A percentile compares a stretch with the other conserved stretches of the same genome.
These are phyloP conservation scores for Engraulis encrasicolus DNA, from an alignment of 2,113 vertebrate species.

Conservation along the genomic window DNA sequence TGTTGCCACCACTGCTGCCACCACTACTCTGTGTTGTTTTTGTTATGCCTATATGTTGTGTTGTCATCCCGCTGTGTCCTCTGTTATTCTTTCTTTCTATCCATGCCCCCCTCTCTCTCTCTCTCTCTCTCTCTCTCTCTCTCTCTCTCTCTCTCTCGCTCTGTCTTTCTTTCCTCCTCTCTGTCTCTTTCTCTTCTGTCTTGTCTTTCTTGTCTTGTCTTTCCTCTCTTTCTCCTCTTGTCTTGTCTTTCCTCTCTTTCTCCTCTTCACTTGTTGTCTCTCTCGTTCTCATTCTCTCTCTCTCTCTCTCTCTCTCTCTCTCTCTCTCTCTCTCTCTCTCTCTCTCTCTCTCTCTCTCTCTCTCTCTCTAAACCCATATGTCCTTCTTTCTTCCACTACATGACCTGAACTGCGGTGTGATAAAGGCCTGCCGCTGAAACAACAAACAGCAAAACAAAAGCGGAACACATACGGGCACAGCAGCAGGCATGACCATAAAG, in stretches of 20 bases:
- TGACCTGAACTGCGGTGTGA: slow-evolving; percentile 12
- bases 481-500: neutral
- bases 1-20: too few species aligned
- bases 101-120: neutral
- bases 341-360: neutral
- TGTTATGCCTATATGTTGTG: too few species aligned
- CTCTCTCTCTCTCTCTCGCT: neutral
- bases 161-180: too few species aligned
- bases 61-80: too few species aligned
- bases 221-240: too few species aligned
- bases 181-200: too few species aligned
- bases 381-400: slow-evolving; percentile 6
- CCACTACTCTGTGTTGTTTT: slow-evolving; percentile 28
- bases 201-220: too few species aligned
- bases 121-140: neutral
- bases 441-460: slow-evolving; percentile 33
- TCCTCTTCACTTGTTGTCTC: too few species aligned
- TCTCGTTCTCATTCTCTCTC: too few species aligned
- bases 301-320: too few species aligned
- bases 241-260: too few species aligned
- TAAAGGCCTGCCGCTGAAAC: slow-evolving; percentile 14
- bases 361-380: neutral
- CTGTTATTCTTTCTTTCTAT: slow-evolving; percentile 11
- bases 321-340: neutral
- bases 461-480: neutral